phyloP scores from a whole-genome alignment of 2,888 invertebrate genomes.

The Ennomos erosarius region DNA sequence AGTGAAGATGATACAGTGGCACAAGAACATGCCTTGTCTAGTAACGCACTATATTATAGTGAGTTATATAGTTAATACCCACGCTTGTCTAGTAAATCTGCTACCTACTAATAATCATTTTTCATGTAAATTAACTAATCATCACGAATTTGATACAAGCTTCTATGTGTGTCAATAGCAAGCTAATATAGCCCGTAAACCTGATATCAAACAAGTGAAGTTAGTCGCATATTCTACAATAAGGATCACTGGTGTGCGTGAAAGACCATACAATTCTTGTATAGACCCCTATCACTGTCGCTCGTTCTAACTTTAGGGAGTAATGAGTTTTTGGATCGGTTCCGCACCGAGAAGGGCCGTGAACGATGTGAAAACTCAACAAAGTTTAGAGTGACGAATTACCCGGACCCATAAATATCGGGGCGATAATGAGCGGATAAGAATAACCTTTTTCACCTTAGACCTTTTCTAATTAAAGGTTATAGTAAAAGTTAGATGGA shows the following conservation, averaged over 20 bases:
- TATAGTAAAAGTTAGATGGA: constrained; percentile 10
- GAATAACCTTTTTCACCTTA: constrained; percentile 26
- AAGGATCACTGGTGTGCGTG: constrained; percentile 3
- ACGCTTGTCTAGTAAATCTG: too few species aligned
- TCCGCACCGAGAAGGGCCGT: constrained; percentile 43
- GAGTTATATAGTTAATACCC: too few species aligned
- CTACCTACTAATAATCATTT: too few species aligned
- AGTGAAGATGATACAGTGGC: too few species aligned
- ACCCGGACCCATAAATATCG: constrained; percentile 49
- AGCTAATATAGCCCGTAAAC: too few species aligned
- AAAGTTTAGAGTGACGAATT: constrained; percentile 56
- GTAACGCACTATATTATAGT: too few species aligned
- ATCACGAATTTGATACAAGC: too few species aligned
- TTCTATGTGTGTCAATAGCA: too few species aligned
- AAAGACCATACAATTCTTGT: constrained; percentile 2
- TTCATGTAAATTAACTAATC: too few species aligned
- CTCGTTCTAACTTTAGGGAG: constrained; percentile 44
- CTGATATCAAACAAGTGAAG: too few species aligned
- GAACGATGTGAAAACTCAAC: constrained; percentile 55
- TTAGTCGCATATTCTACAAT: too few species aligned
- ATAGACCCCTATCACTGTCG: constrained; percentile 10
- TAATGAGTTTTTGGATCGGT: constrained; percentile 65
- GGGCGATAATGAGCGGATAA: constrained; percentile 42
- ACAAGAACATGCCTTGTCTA: too few species aligned
- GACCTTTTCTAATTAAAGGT: constrained; percentile 12